Evolutionary conservation across 1,140 invertebrate species (phyloP).

Genomic region (Brachionus asplanchnoidis): DNA sequence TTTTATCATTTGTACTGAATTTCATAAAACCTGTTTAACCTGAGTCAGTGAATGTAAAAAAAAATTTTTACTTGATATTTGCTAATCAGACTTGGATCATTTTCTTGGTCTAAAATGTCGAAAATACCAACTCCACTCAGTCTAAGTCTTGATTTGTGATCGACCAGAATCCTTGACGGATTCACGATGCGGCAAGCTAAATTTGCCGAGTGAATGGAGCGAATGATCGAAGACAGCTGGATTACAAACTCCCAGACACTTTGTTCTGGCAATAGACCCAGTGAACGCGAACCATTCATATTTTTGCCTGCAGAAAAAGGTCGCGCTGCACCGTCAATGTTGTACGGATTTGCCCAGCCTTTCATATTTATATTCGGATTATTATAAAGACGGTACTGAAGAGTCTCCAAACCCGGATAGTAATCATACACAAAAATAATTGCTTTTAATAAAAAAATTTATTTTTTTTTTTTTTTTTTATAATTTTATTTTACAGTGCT

Average conservation of each 20-base stretch:
- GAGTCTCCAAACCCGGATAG: constrained; percentile 79
- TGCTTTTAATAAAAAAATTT: constrained; percentile 61
- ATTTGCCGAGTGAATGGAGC: constrained; percentile 78
- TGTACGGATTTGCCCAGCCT: constrained; percentile 73
- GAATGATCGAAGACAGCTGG: constrained; percentile 85
- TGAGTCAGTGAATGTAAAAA: background rate
- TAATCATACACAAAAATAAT: constrained; percentile 94
- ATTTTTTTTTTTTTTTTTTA: background rate
- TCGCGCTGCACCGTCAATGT: constrained; percentile 46
- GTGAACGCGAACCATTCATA: constrained; percentile 39
- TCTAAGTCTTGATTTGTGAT: constrained; percentile 60
- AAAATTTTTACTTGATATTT: constrained; percentile 64
- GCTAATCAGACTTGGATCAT: constrained; percentile 62
- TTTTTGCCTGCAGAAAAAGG: constrained; percentile 47
- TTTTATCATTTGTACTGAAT: too few relatives aligned
- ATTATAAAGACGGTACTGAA: constrained; percentile 78
- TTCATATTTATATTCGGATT: constrained; percentile 56
- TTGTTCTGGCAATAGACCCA: constrained; percentile 74
- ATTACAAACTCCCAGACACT: constrained; percentile 92
- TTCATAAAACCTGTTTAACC: too few relatives aligned
- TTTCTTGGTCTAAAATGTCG: constrained; percentile 76
- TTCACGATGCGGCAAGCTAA: constrained; percentile 52
- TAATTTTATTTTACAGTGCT: constrained; percentile 68
- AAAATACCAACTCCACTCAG: constrained; percentile 75
- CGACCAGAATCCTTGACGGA: constrained; percentile 4